Evolutionary conservation across 2,888 invertebrate genomes (phyloP).

Genomic region (Hipparchia semele): DNA sequence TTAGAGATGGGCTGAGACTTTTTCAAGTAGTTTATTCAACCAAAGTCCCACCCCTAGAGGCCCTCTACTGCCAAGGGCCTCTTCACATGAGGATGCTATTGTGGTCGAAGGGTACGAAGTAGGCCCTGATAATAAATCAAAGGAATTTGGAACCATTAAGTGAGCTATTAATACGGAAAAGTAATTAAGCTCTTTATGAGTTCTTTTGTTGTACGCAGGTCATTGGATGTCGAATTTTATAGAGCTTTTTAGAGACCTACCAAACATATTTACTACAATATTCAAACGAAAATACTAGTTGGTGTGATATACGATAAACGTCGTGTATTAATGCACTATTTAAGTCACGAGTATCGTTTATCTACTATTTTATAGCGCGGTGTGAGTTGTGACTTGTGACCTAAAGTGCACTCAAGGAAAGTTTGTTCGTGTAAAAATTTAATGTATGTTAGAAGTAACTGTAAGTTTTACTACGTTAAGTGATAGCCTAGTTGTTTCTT

Average conservation of each 20-base stretch:
- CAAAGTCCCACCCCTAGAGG: slow-evolving; percentile 7
- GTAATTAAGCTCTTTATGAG: background rate
- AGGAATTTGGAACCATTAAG: slow-evolving; percentile 5
- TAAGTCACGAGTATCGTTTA: too few relatives aligned
- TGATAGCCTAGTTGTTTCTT: too few relatives aligned
- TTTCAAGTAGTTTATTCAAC: slow-evolving; percentile 17
- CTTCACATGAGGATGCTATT: slow-evolving; percentile 11
- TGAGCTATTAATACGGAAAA: background rate
- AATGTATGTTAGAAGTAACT: too few relatives aligned
- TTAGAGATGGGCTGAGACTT: slow-evolving; percentile 4
- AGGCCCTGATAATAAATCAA: slow-evolving; percentile 11
- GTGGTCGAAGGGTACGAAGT: slow-evolving; percentile 9
- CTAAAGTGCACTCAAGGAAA: too few relatives aligned
- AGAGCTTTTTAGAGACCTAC: background rate
- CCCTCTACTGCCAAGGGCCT: slow-evolving; percentile 6
- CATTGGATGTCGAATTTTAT: background rate
- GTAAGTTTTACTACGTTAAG: too few relatives aligned
- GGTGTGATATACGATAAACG: too few relatives aligned
- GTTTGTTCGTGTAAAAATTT: too few relatives aligned
- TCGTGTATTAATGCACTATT: too few relatives aligned
- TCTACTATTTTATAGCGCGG: too few relatives aligned
- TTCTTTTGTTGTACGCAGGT: background rate
- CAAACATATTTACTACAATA: too few relatives aligned
- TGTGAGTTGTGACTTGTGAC: too few relatives aligned
- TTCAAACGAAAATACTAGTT: too few relatives aligned